A percentile compares a stretch with the other conserved stretches of the same genome.
Conservation (phyloP, 2,888 invertebrate genomes). For the Mongoloraphidia duomilia region DNA sequence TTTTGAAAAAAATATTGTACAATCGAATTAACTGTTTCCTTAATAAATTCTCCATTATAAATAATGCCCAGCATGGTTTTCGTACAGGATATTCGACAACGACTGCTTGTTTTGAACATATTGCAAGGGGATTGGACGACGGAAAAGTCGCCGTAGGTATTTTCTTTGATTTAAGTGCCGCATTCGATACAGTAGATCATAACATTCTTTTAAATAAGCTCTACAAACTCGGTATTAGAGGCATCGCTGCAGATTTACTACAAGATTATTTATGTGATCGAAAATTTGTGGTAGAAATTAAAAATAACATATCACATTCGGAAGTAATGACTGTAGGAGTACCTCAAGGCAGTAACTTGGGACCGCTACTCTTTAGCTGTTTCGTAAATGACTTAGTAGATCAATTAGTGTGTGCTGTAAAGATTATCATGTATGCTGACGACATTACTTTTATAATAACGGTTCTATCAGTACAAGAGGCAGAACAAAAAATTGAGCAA, state of each 20-base stretch:
- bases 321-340: not conserved
- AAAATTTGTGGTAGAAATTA: not conserved
- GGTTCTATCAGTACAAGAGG: too few relatives aligned
- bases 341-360: not conserved
- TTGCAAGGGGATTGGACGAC: not conserved
- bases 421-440: too few relatives aligned
- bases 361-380: not conserved
- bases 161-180: not conserved
- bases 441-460: too few relatives aligned
- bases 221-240: not conserved
- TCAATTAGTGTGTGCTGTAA: too few relatives aligned
- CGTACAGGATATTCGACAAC: not conserved
- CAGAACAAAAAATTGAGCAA: too few relatives aligned
- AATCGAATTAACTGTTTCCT: not conserved
- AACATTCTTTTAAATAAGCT: not conserved
- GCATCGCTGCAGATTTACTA: not conserved
- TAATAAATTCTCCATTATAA: not conserved
- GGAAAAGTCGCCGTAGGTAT: not conserved
- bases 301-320: not conserved
- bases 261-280: not conserved
- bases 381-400: not conserved
- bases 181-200: slow-evolving; percentile 1
- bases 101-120: slow-evolving; percentile 1
- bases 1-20: not conserved
- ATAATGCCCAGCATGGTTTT: not conserved